Evolutionary conservation across 2,888 invertebrate genomes (phyloP).

Genomic region (Cantharis lateralis): DNA sequence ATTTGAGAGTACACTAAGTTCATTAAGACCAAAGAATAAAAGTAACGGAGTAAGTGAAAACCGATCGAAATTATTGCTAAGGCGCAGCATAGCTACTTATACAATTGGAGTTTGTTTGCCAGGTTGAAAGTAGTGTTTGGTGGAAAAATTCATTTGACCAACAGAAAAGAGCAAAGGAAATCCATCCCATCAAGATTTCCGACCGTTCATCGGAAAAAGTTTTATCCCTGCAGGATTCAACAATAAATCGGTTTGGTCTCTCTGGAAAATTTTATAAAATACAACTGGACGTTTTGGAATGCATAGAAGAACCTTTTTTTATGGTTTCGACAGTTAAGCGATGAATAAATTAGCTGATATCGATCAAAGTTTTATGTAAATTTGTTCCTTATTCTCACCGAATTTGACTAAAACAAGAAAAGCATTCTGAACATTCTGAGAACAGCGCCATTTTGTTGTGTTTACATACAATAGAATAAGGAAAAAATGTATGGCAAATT

Average conservation of each 20-base stretch:
- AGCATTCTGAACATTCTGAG: conserved; percentile 15
- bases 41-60: neutral
- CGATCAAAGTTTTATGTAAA: neutral
- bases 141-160: too few relatives aligned
- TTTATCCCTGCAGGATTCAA: neutral
- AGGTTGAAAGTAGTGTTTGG: too few relatives aligned
- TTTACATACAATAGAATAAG: conserved; percentile 19
- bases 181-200: too few relatives aligned
- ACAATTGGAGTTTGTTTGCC: too few relatives aligned
- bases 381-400: neutral
- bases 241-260: too few relatives aligned
- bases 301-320: neutral
- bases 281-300: neutral
- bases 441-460: conserved; percentile 23
- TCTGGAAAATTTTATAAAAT: neutral
- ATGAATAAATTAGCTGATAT: neutral
- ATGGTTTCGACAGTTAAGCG: neutral
- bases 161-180: too few relatives aligned
- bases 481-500: conserved; percentile 20
- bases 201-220: too few relatives aligned
- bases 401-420: neutral
- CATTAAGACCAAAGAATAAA: neutral
- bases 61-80: neutral
- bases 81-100: neutral
- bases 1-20: neutral